Evolutionary conservation across 2,888 invertebrate genomes (phyloP).

Genomic region (Gnatocerus cornutus): DNA sequence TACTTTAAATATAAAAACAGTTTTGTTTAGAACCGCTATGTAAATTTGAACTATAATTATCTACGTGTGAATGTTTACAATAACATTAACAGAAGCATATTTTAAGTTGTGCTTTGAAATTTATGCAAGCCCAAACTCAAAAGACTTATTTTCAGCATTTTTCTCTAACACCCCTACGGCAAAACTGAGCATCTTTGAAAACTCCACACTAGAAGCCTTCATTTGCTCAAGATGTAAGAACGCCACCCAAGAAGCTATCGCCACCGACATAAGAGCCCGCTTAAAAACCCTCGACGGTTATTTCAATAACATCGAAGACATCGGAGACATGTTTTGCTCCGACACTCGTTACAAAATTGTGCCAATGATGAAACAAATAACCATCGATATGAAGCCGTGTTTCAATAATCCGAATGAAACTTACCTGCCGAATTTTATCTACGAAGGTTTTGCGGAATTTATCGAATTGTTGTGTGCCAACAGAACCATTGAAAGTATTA

Average conservation of each 20-base stretch:
- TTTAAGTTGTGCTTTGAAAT: too few species aligned
- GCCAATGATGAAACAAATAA: conserved; percentile 5
- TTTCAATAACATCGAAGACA: conserved; percentile 7
- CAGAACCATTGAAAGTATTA: conserved; percentile 18
- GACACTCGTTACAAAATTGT: conserved; percentile 3
- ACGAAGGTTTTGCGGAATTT: conserved; percentile 22
- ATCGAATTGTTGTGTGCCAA: conserved; percentile 34
- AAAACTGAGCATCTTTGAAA: neutral
- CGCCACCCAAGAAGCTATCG: neutral
- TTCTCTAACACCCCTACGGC: neutral
- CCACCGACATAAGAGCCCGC: neutral
- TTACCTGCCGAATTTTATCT: conserved; percentile 25
- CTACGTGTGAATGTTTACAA: too few species aligned
- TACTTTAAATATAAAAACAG: too few species aligned
- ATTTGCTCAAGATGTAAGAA: neutral
- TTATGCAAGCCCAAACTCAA: too few species aligned
- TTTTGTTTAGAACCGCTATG: too few species aligned
- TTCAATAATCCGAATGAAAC: conserved; percentile 6
- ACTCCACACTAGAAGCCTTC: neutral
- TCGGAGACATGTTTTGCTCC: conserved; percentile 17
- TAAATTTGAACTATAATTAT: too few species aligned
- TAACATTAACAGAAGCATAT: too few species aligned
- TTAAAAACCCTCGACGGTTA: conserved; percentile 14
- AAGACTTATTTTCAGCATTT: neutral
- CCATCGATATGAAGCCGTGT: conserved; percentile 14